A percentile compares a stretch with the other conserved stretches of the same genome.
Conservation (phyloP, 2,888 invertebrate genomes). For the Rotaria macrura region DNA sequence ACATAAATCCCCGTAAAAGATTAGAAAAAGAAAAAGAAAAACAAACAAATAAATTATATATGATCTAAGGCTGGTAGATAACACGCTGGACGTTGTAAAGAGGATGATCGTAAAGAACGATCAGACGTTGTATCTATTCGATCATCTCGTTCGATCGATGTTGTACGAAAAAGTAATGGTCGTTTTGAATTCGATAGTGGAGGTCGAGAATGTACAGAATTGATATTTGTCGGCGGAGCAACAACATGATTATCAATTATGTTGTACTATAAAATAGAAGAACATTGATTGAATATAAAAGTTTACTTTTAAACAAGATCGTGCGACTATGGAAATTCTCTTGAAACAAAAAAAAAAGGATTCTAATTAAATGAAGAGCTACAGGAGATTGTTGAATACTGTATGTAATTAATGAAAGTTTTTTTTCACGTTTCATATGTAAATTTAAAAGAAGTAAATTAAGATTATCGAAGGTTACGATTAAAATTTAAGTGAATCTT, state of each 20-base stretch:
- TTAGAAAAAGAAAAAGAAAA: background rate
- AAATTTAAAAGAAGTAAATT: no score
- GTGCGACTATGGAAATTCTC: no score
- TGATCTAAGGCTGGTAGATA: conserved; percentile 2
- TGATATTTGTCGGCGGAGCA: background rate
- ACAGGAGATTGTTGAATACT: no score
- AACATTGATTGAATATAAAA: no score
- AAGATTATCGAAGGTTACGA: no score
- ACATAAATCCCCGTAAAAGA: background rate
- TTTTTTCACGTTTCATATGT: no score
- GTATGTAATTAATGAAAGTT: no score
- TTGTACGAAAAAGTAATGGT: background rate
- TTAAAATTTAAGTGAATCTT: no score
- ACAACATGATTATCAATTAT: background rate
- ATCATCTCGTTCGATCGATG: background rate
- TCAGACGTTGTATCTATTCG: background rate
- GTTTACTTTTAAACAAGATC: no score
- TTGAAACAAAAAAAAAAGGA: no score
- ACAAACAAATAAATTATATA: background rate
- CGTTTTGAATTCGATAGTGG: background rate
- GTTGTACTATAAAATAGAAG: background rate
- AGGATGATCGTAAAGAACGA: background rate
- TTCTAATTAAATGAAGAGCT: no score
- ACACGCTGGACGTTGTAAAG: background rate
- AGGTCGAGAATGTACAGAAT: background rate